A percentile compares a stretch with the other conserved stretches of the same genome.
Evolutionary conservation across 2,113 vertebrate species (phyloP).

Genomic region (Electrona antarctica): DNA sequence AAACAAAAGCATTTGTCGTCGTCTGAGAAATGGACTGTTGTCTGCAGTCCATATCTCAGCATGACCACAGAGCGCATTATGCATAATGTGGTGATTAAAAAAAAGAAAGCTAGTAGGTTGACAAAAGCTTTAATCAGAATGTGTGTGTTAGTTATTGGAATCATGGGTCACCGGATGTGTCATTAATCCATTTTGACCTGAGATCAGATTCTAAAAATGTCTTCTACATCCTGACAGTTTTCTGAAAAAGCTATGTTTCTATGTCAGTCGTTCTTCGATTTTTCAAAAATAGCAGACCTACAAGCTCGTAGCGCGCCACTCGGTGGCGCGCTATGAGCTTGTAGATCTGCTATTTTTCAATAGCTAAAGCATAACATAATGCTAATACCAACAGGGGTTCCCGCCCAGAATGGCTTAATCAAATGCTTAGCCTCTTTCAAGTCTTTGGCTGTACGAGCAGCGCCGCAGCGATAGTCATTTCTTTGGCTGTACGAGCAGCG

Average conservation of each 20-base stretch:
- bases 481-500: background rate
- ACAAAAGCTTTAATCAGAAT: constrained; percentile 45
- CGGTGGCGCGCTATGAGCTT: no score
- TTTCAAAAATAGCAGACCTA: no score
- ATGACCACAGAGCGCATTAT: constrained; percentile 8
- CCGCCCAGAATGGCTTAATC: no score
- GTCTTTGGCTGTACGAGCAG: background rate
- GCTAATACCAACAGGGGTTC: no score
- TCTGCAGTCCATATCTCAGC: constrained; percentile 17
- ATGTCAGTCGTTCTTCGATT: no score
- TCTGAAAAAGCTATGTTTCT: no score
- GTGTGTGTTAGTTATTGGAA: constrained; percentile 36
- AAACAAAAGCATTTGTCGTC: background rate
- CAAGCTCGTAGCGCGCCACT: no score
- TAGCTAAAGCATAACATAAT: no score
- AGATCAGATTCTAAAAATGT: no score
- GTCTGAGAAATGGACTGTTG: background rate
- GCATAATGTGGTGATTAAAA: constrained; percentile 41
- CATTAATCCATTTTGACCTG: no score
- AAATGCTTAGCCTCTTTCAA: constrained; percentile 23
- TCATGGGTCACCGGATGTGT: constrained; percentile 38
- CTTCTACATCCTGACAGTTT: no score
- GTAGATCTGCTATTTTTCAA: no score
- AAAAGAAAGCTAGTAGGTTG: constrained; percentile 24
- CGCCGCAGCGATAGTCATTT: background rate